Percentiles rank a stretch among this genome's conserved stretches.
These are phyloP conservation scores for Carollia perspicillata DNA, from an alignment of 2,113 vertebrate genomes.

Conservation along the genomic window DNA sequence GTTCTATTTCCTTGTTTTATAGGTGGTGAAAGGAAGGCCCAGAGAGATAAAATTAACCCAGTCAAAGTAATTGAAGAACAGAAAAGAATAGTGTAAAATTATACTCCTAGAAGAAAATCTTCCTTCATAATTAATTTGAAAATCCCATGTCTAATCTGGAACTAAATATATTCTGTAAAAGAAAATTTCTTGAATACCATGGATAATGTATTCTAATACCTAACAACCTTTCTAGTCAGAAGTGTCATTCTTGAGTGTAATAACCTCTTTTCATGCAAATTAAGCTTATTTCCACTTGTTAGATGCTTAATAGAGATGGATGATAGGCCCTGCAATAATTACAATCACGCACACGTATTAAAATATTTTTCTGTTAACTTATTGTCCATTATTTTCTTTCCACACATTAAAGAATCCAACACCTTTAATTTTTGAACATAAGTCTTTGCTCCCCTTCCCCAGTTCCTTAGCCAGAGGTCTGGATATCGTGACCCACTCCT, in stretches of 20 bases:
- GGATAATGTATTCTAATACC: slow-evolving; percentile 68
- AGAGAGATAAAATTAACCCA: background rate
- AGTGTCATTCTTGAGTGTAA: slow-evolving; percentile 65
- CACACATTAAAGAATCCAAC: background rate
- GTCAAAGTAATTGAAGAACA: background rate
- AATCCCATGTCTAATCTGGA: slow-evolving; percentile 73
- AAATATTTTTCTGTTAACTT: background rate
- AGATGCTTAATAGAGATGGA: slow-evolving; percentile 53
- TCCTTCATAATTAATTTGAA: slow-evolving; percentile 64
- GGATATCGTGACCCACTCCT: background rate
- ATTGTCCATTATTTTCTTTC: slow-evolving; percentile 3
- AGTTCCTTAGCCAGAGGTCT: background rate
- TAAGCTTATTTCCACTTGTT: slow-evolving; percentile 64
- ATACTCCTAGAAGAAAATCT: background rate
- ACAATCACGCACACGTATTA: background rate
- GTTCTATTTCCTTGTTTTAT: background rate
- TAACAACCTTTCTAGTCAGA: slow-evolving; percentile 57
- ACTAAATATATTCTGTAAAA: slow-evolving; percentile 68
- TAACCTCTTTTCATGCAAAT: slow-evolving; percentile 70
- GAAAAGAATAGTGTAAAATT: background rate
- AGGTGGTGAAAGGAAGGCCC: background rate
- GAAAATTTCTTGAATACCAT: slow-evolving; percentile 69
- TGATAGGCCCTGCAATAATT: slow-evolving; percentile 27
- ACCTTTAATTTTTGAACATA: background rate
- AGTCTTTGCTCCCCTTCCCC: background rate